Percentiles rank a stretch among this genome's conserved stretches.
phyloP scores from a whole-genome alignment of 2,797 vertebrate species.

The Petrocephalus sullivani region DNA sequence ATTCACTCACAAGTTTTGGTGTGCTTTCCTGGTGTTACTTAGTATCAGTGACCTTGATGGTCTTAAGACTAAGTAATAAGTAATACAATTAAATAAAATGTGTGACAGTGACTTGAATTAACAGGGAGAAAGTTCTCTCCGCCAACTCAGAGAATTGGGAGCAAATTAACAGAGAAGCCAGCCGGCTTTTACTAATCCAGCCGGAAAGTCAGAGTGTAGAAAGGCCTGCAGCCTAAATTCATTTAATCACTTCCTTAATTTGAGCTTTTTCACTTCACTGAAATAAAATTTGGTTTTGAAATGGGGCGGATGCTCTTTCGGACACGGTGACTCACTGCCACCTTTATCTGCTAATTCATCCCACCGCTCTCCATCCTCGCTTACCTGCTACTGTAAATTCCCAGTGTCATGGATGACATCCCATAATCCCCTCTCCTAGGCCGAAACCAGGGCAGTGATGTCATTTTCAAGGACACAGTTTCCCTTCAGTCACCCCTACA shows the following conservation, averaged over 20 bases:
- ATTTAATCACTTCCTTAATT: conserved; percentile 78
- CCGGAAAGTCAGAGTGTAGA: conserved; percentile 79
- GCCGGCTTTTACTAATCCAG: conserved; percentile 79
- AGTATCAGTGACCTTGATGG: conserved; percentile 6
- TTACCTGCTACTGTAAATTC: conserved; percentile 70
- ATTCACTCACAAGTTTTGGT: neutral
- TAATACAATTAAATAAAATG: neutral
- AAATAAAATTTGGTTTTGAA: conserved; percentile 47
- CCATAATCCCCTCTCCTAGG: conserved; percentile 12
- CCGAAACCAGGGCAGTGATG: neutral
- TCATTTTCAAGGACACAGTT: neutral
- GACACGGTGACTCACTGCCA: conserved; percentile 1
- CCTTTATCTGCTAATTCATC: conserved; percentile 11
- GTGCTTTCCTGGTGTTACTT: neutral
- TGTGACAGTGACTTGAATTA: neutral
- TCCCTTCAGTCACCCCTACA: neutral
- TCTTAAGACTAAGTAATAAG: neutral
- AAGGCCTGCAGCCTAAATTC: conserved; percentile 72
- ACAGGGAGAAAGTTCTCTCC: neutral
- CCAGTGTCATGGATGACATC: conserved; percentile 77
- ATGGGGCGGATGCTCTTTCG: neutral
- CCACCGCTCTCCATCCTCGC: conserved; percentile 46
- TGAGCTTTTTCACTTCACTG: conserved; percentile 68
- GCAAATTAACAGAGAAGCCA: conserved; percentile 76
- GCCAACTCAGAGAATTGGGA: conserved; percentile 43